Evolutionary conservation across 2,113 vertebrate species (phyloP), one percentile per base, ranked within the genome.

Genomic region (Prionailurus viverrinus): DNA sequence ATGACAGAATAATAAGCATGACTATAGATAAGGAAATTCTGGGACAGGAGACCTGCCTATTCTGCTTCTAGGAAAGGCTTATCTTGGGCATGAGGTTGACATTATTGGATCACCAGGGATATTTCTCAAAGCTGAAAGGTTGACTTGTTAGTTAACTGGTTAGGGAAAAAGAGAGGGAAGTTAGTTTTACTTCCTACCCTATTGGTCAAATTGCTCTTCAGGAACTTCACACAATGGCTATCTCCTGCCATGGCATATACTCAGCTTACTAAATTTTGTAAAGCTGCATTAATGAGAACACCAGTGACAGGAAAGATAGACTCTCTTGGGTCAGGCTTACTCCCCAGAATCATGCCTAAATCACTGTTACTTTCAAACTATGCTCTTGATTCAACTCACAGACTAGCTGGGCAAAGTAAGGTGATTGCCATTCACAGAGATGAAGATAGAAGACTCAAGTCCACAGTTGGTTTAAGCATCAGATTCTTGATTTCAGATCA

Each of bases 111-210:
- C 48, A 84, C 45, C 16, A 84, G 23, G 8, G 21, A 9, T 81
- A 92, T 79, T 89, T 94, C 13, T 51, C 66, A 94, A 96, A 95
- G 29, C 15, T 73, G n/a, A 92, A 93, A 81, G 27, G 13, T 94
- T 79, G 4, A 13, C n/a, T 33, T 91, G 58, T 97, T 33, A 73
- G 58, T 96, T 95, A 86, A 86, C 33, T 96, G 82, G 2, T 78
- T 45, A 69, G 6, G 45, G 16, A 23, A 16, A n/a, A n/a, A 53
- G 41, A 81, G 73, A 21, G 71, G 33, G 48, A 7, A 85, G 31
- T 61, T 45, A 92, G 68, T 82, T 96, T 86, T 84, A 53, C 29
- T 96, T 95, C 12, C 19, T 81, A 48, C 4, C 25, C 11, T 89
- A 41, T 48, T 95, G 29, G 33, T 63, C 39, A 89, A 90, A 88